Conservation (phyloP, 2,113 vertebrate genomes). For the Kobus ellipsiprymnus region DNA sequence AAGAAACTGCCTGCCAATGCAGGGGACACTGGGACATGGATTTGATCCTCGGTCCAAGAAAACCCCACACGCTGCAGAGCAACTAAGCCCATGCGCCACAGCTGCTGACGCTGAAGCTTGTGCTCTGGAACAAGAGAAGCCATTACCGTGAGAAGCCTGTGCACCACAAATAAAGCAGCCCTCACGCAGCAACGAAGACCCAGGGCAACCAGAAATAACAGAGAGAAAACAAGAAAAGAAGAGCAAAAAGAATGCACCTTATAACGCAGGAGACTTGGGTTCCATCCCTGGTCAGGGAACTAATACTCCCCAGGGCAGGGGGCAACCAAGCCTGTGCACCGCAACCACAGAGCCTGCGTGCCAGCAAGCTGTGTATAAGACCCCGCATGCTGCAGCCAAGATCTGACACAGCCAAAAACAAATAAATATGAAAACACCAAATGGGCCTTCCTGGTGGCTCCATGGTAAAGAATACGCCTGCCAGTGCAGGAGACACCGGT, state of each 20-base stretch:
- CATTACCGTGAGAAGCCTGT: background rate
- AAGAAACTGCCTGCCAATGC: background rate
- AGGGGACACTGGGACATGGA: background rate
- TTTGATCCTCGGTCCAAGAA: background rate
- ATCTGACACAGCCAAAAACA: background rate
- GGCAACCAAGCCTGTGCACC: background rate
- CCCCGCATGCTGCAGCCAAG: background rate
- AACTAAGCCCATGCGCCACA: background rate
- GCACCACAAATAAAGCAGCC: background rate
- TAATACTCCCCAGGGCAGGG: background rate
- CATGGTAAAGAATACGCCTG: background rate
- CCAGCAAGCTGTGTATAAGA: background rate
- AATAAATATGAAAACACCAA: background rate
- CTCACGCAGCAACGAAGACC: background rate
- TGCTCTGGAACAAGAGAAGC: background rate
- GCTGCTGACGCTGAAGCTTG: background rate
- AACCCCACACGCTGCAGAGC: background rate
- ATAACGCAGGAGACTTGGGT: background rate
- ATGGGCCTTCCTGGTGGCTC: background rate
- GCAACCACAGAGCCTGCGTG: fast-evolving
- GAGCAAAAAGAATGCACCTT: background rate
- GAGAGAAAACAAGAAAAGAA: background rate
- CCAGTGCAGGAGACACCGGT: background rate
- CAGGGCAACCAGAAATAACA: background rate
- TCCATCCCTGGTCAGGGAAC: background rate